Conservation (phyloP, 2,797 vertebrate species). For the Onychomys arenicola region DNA sequence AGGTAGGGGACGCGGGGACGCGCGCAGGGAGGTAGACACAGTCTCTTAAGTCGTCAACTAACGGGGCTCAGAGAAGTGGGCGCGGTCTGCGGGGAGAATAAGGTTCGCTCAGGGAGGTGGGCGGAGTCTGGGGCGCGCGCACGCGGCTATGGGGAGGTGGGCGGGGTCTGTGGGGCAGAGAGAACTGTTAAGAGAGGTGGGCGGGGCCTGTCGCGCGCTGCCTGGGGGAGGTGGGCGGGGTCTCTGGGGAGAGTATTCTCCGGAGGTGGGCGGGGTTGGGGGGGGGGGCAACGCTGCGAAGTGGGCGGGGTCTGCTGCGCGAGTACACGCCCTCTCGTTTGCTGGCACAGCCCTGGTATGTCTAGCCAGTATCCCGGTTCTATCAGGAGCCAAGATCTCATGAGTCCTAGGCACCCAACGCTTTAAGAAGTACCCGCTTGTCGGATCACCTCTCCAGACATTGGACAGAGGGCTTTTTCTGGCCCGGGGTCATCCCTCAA, state of each 20-base stretch:
- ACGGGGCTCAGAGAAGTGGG: not conserved
- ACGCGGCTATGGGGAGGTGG: no score
- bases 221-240: not conserved
- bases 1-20: not conserved
- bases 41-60: not conserved
- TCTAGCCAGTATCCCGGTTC: not conserved
- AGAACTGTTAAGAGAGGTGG: not conserved
- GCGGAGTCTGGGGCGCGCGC: no score
- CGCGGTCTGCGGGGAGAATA: no score
- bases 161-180: not conserved
- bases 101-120: no score
- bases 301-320: not conserved
- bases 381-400: no score
- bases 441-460: not conserved
- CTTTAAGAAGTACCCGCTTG: not conserved
- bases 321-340: accelerated
- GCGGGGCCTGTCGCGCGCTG: not conserved
- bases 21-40: accelerated
- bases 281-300: no score
- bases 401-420: not conserved
- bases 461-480: not conserved
- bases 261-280: not conserved
- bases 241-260: no score
- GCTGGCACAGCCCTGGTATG: no score
- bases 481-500: not conserved